Evolutionary conservation across 2,113 vertebrate genomes (phyloP).

Genomic region (Seriola quinqueradiata): DNA sequence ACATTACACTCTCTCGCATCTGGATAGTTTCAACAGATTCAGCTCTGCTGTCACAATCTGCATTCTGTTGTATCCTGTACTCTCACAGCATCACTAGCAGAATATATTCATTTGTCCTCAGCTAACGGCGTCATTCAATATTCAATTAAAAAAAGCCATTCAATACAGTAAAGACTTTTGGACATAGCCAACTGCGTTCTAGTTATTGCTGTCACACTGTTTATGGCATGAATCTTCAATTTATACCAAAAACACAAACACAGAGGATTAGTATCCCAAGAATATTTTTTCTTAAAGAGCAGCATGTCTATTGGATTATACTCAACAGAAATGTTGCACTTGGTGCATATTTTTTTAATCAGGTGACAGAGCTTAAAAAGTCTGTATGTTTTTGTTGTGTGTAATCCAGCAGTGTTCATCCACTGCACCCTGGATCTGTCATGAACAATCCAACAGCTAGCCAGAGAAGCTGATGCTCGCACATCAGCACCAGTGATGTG

Average conservation of each 20-base stretch:
- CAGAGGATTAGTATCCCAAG: no score
- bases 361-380: no score
- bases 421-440: background rate
- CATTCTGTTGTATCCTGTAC: constrained; percentile 4
- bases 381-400: background rate
- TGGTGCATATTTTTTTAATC: background rate
- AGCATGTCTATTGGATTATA: background rate
- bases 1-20: constrained; percentile 14
- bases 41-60: constrained; percentile 4
- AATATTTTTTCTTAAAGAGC: background rate
- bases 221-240: no score
- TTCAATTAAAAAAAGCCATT: background rate
- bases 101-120: constrained; percentile 5
- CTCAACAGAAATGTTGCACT: background rate
- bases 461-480: background rate
- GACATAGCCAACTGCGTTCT: no score
- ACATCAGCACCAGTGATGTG: constrained; percentile 3
- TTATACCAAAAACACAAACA: no score
- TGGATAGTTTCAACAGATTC: constrained; percentile 44
- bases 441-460: background rate
- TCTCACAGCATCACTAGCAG: background rate
- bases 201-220: no score
- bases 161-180: background rate
- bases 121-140: background rate
- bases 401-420: background rate